Evolutionary conservation across 2,797 vertebrate genomes (phyloP), one percentile per base, ranked within the genome.

Genomic region (Trichosurus vulpecula): DNA sequence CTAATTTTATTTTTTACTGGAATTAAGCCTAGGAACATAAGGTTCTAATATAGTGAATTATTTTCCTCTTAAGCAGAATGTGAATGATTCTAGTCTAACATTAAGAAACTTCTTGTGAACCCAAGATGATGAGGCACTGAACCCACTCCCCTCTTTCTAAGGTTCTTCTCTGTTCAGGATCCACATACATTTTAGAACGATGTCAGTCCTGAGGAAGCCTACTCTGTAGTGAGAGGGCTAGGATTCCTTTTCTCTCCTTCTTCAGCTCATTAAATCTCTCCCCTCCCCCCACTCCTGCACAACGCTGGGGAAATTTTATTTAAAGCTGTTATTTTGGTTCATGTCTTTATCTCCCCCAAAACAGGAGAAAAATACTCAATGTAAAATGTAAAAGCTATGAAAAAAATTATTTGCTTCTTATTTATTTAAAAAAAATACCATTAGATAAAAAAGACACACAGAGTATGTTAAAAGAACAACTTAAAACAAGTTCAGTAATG

Each of bases 21-120:
- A 95, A 92, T 96, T 92, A 61, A 93, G 90, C 53, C 81, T 92
- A 53, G 81, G 52, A 94, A 93, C 30, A 29, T 74, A 11, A 55
- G 53, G 89, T 93, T 95, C 19, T 95, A 54, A 94, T 51, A 30
- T 90, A 91, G 41, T 22, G 35, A 56, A 54, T 91, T 95, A n/a
- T 57, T 94, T 92, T 96, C 52, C 16, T 89, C 54, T 95, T 22
- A 81, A 81, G 91, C 93, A 95, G 53, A 92, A 91, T 93, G 0
- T 90, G 92, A 52, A 41, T 91, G 0, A 47, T 22, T 81, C n/a
- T 25, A 47, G 66, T 10, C 6, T 81, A 74, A 66, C 31, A 74
- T 74, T 81, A 74, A 74, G n/a, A 81, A 74, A 47, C 66, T 81
- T 25, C 66, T 81, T 81, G 2, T 47, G 8, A 81, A 47, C 6